phyloP scores from a whole-genome alignment of 2,888 invertebrate species.

The Monochamus alternatus region DNA sequence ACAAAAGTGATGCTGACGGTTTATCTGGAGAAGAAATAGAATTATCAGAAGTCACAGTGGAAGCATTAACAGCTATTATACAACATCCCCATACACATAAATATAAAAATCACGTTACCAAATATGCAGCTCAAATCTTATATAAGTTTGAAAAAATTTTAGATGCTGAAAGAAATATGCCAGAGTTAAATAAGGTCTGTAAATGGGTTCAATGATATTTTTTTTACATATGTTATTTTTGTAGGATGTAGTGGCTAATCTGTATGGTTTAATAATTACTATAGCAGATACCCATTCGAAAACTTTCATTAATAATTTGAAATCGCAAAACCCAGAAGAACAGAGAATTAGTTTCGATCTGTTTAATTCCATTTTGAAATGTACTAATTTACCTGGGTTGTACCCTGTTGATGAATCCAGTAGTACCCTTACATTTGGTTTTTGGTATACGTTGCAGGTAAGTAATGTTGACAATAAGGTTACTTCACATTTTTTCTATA shows the following conservation, averaged over 20 bases:
- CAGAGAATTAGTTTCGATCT: conserved; percentile 76
- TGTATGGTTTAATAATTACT: conserved; percentile 80
- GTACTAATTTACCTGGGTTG: conserved; percentile 86
- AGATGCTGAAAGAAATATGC: conserved; percentile 69
- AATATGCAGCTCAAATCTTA: conserved; percentile 75
- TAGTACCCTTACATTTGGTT: conserved; percentile 89
- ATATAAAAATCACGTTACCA: conserved; percentile 72
- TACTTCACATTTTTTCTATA: too few relatives aligned
- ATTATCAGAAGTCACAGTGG: conserved; percentile 76
- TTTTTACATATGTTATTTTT: conserved; percentile 45
- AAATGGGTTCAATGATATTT: conserved; percentile 24
- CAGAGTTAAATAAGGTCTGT: conserved; percentile 67
- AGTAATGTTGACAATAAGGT: conserved; percentile 36
- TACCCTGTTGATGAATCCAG: conserved; percentile 92
- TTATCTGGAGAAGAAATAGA: conserved; percentile 75
- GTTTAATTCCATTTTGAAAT: conserved; percentile 83
- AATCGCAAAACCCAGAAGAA: conserved; percentile 71
- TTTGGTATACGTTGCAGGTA: conserved; percentile 94
- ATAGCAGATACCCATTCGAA: conserved; percentile 82
- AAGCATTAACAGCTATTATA: conserved; percentile 75
- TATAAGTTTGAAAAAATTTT: conserved; percentile 74
- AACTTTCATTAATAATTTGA: conserved; percentile 73
- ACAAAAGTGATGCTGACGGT: conserved; percentile 70
- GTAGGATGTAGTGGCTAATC: conserved; percentile 80
- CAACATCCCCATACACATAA: conserved; percentile 78